Base-by-base conservation (phyloP, 2,797 vertebrate genomes). In the Cyprinella venusta region DNA sequence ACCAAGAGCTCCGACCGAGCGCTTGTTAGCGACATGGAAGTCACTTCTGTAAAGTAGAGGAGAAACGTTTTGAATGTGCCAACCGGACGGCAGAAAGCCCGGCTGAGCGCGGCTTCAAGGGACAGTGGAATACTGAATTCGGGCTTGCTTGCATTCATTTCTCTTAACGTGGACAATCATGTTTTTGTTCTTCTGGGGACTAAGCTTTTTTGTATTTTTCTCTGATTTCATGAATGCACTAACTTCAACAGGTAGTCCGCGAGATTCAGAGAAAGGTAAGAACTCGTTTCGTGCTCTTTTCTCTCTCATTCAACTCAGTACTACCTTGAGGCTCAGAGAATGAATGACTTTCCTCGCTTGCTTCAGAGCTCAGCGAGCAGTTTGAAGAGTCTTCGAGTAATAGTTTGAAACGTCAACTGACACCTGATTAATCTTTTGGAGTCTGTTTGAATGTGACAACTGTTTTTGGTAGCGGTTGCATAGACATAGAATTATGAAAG, bases 191-290 rank as follows among this genome's bases (percentile, higher is more conserved):
- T 92, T 96, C 87, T 96, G 96, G 96, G 96, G 94, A 91, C 92
- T 95, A 92, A 92, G 93, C 89, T 93, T 96, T 91, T 93, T 95
- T 80, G 87, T 93, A 79, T 91, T 96, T 80, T 93, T 96, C 93
- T 93, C 92, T 89, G 94, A 94, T 90, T 90, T 95, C 86, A 92
- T 95, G 87, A 94, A 92, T 90, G 94, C 92, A 89, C 91, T 93
- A 87, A 92, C 93, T 86, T 94, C 92, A 79, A 92, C 94, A 81
- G 94, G 93, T 90, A 95, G 90, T 89, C 94, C 91, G 87, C 91
- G 94, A 92, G 95, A 95, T 89, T 94, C 95, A 68, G 95, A 93
- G 91, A 92, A 96, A 96, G 97, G 98, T 98, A 97, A 95, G 91
- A 89, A 85, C 70, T 81, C 54, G 82, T 82, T 81, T 86, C 79